Base-by-base conservation (phyloP, 2,888 invertebrate genomes). In the Zelleria hepariella region DNA sequence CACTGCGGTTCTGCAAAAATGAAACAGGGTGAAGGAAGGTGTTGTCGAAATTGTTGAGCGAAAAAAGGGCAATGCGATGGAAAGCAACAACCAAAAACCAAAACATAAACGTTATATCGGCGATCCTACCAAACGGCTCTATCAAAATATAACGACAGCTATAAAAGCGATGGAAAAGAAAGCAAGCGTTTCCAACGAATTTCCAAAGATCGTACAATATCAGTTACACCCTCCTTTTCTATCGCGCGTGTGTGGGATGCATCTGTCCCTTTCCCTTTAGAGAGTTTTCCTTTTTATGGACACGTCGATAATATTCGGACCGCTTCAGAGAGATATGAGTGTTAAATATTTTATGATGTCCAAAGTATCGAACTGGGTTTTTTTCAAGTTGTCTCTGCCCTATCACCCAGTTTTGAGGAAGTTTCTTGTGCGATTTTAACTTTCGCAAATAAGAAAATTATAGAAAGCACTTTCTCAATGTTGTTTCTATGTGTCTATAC, bases 121-220 rank as follows among this genome's bases (percentile, higher is more conserved):
- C 80, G 80, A 82, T 86, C 80, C 78, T 68, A 70, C 75, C 74
- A 76, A 85, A 87, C 82, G 74, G 84, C 85, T 84, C 86, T 82
- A 88, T 88, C 86, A 88, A 88, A 87, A 86, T 82, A 84, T 88
- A 88, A 88, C 86, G 86, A 79, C 82, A 65, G 69, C 84, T 84
- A 88, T 88, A 87, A 88, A 86, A 86, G 77, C 86, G 85, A 85
- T 84, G 80, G 82, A 79, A 79, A 86, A 85, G 85, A 87, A 86
- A 86, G 84, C 85, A 84, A 86, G 82, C 79, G 77, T 77, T 82
- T 78, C 80, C 80, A 74, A 74, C 78, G 82, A 85, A 83, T 80
- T 82, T 82, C 81, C 80, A 83, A 87, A 86, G 84, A 83, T 82
- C 82, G 77, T 76, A 82, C 82, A 85, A 81, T 82, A 81, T 80